Evolutionary conservation across 2,797 vertebrate genomes (phyloP).

Genomic region (Phaenicophaeus curvirostris): DNA sequence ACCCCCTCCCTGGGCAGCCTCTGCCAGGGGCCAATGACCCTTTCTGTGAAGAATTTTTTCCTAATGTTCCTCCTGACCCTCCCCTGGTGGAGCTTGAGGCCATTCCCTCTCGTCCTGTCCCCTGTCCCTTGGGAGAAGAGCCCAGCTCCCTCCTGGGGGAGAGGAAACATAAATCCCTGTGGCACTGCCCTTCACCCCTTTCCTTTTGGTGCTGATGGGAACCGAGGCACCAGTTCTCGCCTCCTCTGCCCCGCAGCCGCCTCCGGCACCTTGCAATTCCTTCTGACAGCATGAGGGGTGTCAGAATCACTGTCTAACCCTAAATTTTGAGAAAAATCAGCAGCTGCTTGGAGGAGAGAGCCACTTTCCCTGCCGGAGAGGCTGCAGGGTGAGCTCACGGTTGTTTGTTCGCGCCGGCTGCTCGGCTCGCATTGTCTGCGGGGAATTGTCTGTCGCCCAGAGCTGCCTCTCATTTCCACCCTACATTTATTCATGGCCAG

Average conservation of each 20-base stretch:
- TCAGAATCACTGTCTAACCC: neutral
- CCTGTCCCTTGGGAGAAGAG: too few species aligned
- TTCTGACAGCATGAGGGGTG: rapidly evolving
- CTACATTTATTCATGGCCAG: neutral
- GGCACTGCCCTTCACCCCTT: neutral
- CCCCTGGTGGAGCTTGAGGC: too few species aligned
- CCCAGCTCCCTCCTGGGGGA: too few species aligned
- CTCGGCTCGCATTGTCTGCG: neutral
- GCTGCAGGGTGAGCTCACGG: neutral
- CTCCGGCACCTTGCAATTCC: neutral
- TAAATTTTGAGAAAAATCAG: neutral
- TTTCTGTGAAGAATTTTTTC: too few species aligned
- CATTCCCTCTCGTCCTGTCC: too few species aligned
- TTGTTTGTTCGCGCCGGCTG: neutral
- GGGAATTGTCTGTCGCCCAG: neutral
- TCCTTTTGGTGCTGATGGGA: too few species aligned
- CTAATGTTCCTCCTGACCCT: too few species aligned
- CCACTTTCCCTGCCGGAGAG: neutral
- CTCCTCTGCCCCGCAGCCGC: neutral
- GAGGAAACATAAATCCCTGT: neutral
- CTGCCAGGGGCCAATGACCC: too few species aligned
- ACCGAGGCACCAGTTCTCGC: rapidly evolving
- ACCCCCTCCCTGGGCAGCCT: too few species aligned
- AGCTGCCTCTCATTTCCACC: neutral
- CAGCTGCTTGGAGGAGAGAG: neutral